Base-by-base conservation (phyloP, 1,140 invertebrate species). In the Leguminivora glycinivorella region DNA sequence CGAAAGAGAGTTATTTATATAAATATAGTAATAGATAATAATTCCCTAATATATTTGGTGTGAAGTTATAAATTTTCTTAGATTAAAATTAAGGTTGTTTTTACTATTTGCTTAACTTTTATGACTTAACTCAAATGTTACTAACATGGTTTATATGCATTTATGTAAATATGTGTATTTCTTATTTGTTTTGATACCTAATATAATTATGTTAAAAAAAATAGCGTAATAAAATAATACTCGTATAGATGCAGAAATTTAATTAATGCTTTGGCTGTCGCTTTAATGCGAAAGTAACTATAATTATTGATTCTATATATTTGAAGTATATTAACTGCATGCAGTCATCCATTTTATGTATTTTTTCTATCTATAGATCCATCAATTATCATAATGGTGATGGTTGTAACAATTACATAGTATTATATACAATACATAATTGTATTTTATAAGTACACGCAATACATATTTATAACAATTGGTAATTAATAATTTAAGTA, bases 351-450 rank as follows among this genome's bases (percentile, higher is more conserved):
- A 77, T 82, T 80, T 71, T 81, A 84, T 82, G 34, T 83, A 75
- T 75, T 68, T 79, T 73, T 68, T 70, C 72, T 78, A 67, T 67
- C 79, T 76, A 81, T 72, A 82, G 83, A 83, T 85, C 77, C 85
- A 90, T 89, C 85, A 85, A 83, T 88, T 87, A 78, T 85, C 82
- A 89, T 84, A 80, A 90, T 87, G 88, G 88, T 90, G 88, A 89
- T 90, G 88, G 88, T 90, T 90, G 88, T 89, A 86, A 67, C 31
- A 67, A 67, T 43, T n/a, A 40, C n/a, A 3, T 24, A 40, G 14
- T 67, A 38, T 67, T 67, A 67, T n/a, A 14, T 31, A 67, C 24
- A 67, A 67, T 38, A 38, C 29, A 67, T 24, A 40, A 22, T 43
- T 24, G 12, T 67, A 67, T 25, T 22, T 25, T 34, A 67, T 40